Percentiles rank a stretch among this genome's conserved stretches.
Conservation (phyloP, 2,113 vertebrate species). For the Otus sunia region DNA sequence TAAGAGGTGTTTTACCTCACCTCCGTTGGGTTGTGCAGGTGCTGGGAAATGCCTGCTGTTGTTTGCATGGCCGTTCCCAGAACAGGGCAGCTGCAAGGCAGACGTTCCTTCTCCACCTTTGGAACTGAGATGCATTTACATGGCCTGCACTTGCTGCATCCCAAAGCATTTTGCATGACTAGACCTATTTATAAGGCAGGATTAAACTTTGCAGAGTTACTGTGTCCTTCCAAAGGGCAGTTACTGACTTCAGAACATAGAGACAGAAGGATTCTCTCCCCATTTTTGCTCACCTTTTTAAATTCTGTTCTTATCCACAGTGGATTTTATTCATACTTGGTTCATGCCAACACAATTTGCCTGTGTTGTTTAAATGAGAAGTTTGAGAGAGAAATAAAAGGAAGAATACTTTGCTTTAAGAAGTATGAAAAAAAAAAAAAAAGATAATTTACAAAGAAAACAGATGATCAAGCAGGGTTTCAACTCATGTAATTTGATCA, state of each 20-base stretch:
- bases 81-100: background rate
- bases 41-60: background rate
- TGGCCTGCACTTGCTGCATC: background rate
- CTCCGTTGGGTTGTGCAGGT: background rate
- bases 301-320: background rate
- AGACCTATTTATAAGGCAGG: background rate
- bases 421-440: background rate
- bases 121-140: fast-evolving
- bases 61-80: fast-evolving
- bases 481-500: background rate
- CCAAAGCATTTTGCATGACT: background rate
- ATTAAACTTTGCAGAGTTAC: background rate
- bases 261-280: background rate
- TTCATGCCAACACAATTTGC: background rate
- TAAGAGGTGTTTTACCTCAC: background rate
- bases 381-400: background rate
- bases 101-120: background rate
- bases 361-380: background rate
- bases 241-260: background rate
- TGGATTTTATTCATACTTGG: background rate
- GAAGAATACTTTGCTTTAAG: background rate
- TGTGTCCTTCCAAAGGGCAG: background rate
- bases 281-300: fast-evolving
- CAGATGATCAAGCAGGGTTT: background rate
- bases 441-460: background rate